These are phyloP conservation scores for Pomphorhynchus laevis DNA, from an alignment of 1,140 invertebrate species.

Conservation along the genomic window DNA sequence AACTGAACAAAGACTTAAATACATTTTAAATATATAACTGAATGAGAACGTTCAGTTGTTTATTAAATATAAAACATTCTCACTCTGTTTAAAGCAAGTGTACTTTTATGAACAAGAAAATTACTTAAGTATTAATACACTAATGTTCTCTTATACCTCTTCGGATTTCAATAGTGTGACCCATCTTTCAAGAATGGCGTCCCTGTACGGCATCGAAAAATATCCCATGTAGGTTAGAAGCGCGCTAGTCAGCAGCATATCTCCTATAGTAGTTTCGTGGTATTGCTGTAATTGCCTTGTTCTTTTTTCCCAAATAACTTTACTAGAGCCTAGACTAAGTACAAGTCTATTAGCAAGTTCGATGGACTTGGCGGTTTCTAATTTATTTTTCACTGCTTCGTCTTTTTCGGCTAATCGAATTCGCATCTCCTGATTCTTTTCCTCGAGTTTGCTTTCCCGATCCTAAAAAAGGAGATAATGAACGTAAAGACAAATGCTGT, in stretches of 20 bases:
- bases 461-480: too few species aligned
- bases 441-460: neutral
- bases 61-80: too few species aligned
- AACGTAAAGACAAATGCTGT: too few species aligned
- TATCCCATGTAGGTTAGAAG: neutral
- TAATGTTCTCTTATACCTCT: too few species aligned
- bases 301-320: neutral
- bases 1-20: too few species aligned
- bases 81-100: too few species aligned
- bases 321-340: neutral
- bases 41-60: too few species aligned
- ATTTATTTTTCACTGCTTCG: neutral
- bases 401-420: neutral
- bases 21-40: too few species aligned
- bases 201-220: conserved; percentile 34
- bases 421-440: neutral
- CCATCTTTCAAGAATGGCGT: conserved; percentile 2
- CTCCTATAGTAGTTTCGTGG: conserved; percentile 25
- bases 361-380: neutral
- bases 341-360: neutral
- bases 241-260: neutral
- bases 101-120: too few species aligned
- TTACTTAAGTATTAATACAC: too few species aligned
- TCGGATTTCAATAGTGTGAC: conserved; percentile 51
- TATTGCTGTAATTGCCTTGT: neutral